These are phyloP conservation scores for Muntiacus reevesi DNA, from an alignment of 2,113 vertebrate species.

Conservation along the genomic window DNA sequence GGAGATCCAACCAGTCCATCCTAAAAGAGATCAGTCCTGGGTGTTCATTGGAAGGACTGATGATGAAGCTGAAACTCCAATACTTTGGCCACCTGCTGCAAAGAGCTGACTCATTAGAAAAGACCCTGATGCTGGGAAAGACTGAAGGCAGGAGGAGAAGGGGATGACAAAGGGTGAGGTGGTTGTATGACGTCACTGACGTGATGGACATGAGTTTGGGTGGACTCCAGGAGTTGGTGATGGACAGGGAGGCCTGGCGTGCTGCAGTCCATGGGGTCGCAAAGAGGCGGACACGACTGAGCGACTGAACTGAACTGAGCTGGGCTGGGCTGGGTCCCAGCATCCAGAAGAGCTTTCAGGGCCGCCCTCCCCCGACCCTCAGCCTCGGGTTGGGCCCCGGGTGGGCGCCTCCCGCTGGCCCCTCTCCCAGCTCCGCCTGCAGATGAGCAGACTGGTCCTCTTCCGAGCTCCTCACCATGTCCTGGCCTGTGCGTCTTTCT, in stretches of 20 bases:
- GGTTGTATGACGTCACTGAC: not conserved
- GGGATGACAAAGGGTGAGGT: accelerated
- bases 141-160: not conserved
- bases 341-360: not conserved
- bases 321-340: not conserved
- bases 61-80: not conserved
- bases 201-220: not conserved
- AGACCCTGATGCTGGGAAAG: not conserved
- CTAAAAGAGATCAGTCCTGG: not conserved
- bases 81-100: not conserved
- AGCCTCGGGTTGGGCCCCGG: accelerated
- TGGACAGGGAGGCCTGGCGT: accelerated
- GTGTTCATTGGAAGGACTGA: not conserved
- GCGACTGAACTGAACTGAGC: not conserved
- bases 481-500: not conserved
- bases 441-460: not conserved
- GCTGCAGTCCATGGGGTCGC: not conserved
- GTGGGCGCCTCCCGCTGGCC: accelerated
- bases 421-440: not conserved
- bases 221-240: accelerated
- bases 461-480: not conserved
- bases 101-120: not conserved
- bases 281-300: not conserved
- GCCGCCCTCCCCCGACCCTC: accelerated
- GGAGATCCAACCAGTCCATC: not conserved